Evolutionary conservation across 2,797 vertebrate species (phyloP), one percentile per base, ranked within the genome.

Genomic region (Arnoldichthys spilopterus): DNA sequence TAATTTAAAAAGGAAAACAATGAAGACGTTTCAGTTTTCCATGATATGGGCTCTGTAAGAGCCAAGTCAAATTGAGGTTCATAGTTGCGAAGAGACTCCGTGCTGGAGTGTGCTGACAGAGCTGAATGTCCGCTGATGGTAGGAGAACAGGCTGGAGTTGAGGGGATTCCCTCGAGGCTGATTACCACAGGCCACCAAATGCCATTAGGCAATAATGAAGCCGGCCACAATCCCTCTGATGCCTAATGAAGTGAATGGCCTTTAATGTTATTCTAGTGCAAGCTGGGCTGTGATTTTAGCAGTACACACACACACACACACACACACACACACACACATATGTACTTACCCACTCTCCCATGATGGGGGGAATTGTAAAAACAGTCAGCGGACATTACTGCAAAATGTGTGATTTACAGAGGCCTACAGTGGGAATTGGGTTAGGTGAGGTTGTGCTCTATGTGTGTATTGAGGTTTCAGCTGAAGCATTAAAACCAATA

Each of bases 161-260:
- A 76, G 70, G 28, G 63, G 80, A 66, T 26, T 80, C 86, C 77
- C 80, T 49, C 0, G 85, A 88, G 88, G 82, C 89, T 91, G 89
- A 90, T 92, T 92, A 91, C 88, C 87, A 85, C 87, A 87, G 88
- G 87, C 84, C 84, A 88, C 88, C 87, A 90, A 92, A 90, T 92
- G 89, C 86, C 89, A 92, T 92, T 90, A 88, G 89, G 85, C 80
- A 83, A 75, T 89, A 91, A 91, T 92, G 88, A 90, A 91, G 78
- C 89, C 86, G 77, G 84, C 86, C 87, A 82, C 79, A 66, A 77
- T 83, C 83, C 71, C 87, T 78, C 87, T 88, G 86, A 90, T 87
- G 89, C 80, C 85, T 89, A 88, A 88, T 90, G 89, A 91, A 91
- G 86, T 83, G 88, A 90, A 91, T 88, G 85, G 85, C 83, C 85